Evolutionary conservation across 2,797 vertebrate genomes (phyloP).

Genomic region (Sebastiscus tertius): DNA sequence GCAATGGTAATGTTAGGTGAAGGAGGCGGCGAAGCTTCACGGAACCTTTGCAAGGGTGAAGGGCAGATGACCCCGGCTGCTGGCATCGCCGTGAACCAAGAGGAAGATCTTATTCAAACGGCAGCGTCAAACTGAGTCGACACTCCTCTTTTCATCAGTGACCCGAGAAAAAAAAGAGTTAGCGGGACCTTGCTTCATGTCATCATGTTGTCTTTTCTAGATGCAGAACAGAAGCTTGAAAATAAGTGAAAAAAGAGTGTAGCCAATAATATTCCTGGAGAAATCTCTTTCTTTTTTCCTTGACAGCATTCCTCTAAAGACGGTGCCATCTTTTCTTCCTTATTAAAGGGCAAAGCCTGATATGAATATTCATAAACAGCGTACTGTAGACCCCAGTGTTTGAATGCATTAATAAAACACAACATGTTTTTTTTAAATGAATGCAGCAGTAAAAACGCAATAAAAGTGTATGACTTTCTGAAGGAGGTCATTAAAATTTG

Average conservation of each 20-base stretch:
- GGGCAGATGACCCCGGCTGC: constrained; percentile 37
- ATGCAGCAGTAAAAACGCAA: constrained; percentile 55
- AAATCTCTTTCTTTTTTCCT: background rate
- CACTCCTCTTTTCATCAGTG: constrained; percentile 16
- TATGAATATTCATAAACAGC: constrained; percentile 72
- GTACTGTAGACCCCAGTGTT: constrained; percentile 37
- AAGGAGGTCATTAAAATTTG: constrained; percentile 66
- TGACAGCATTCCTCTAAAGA: constrained; percentile 47
- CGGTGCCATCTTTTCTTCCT: constrained; percentile 10
- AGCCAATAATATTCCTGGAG: constrained; percentile 5
- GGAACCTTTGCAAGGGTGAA: constrained; percentile 51
- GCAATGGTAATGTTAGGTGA: constrained; percentile 53
- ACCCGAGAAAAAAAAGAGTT: constrained; percentile 5
- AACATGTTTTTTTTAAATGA: constrained; percentile 45
- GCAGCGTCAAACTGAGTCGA: constrained; percentile 27
- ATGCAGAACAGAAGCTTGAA: constrained; percentile 32
- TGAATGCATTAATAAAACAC: constrained; percentile 60
- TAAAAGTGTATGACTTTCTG: constrained; percentile 56
- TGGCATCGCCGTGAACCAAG: background rate
- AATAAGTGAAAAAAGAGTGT: constrained; percentile 9
- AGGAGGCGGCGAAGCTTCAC: constrained; percentile 34
- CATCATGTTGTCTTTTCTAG: constrained; percentile 11
- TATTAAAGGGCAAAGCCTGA: constrained; percentile 60
- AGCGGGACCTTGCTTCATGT: background rate
- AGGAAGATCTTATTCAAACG: constrained; percentile 19